Percentiles rank a stretch among this genome's conserved stretches.
These are phyloP conservation scores for Araneus ventricosus DNA, from an alignment of 1,140 invertebrate species.

Conservation along the genomic window DNA sequence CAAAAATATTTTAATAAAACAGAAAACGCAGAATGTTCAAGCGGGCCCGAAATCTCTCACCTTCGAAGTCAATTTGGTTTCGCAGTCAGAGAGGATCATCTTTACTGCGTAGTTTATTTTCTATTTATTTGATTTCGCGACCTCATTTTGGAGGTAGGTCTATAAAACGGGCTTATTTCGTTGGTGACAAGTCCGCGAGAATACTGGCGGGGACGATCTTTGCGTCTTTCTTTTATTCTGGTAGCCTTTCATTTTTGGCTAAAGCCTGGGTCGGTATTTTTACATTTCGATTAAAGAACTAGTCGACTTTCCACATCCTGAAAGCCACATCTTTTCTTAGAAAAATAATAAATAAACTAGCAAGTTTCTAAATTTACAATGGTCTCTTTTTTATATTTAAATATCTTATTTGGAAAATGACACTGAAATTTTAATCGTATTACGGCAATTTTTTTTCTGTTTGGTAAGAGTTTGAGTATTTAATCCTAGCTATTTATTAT, in stretches of 20 bases:
- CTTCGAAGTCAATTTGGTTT: constrained; percentile 8
- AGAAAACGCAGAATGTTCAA: constrained; percentile 5
- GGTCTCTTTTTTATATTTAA: background rate
- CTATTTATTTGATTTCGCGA: constrained; percentile 33
- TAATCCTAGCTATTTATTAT: no score
- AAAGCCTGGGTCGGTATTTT: background rate
- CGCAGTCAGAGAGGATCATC: constrained; percentile 18
- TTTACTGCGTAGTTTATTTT: constrained; percentile 32
- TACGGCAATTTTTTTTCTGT: no score
- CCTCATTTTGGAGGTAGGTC: constrained; percentile 27
- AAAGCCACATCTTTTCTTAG: background rate
- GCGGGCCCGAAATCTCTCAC: background rate
- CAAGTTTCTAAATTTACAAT: background rate
- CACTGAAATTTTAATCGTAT: no score
- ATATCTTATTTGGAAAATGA: background rate
- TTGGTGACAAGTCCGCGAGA: constrained; percentile 8
- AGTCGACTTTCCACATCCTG: background rate
- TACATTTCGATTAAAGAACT: background rate
- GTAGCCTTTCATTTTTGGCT: background rate
- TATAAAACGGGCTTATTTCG: constrained; percentile 9
- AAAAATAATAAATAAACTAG: background rate
- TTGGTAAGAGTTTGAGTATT: no score
- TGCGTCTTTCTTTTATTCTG: constrained; percentile 11
- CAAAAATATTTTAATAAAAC: constrained; percentile 31
- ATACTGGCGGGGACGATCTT: background rate